Evolutionary conservation across 2,113 vertebrate genomes (phyloP).

Genomic region (Sylvicapra grimmia): DNA sequence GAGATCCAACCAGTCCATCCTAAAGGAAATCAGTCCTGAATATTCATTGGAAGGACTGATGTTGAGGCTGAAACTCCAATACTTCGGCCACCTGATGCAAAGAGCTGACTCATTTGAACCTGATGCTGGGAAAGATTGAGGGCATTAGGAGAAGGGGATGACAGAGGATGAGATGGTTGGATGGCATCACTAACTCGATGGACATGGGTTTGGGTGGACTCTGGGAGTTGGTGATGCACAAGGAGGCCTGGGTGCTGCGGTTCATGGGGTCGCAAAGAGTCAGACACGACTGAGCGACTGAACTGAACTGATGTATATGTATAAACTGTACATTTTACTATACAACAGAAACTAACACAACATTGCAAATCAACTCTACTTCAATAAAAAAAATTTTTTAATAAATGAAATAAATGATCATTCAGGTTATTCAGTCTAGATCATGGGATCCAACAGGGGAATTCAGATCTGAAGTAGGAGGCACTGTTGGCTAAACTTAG

Average conservation of each 20-base stretch:
- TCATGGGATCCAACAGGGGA: background rate
- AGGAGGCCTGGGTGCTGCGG: background rate
- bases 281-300: background rate
- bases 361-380: background rate
- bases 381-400: background rate
- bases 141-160: background rate
- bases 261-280: background rate
- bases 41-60: too few relatives aligned
- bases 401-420: background rate
- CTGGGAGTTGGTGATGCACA: background rate
- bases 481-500: background rate
- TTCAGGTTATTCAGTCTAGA: background rate
- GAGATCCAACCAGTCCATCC: too few relatives aligned
- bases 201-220: background rate
- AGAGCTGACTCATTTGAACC: too few relatives aligned
- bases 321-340: background rate
- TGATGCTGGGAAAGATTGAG: too few relatives aligned
- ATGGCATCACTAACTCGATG: background rate
- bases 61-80: too few relatives aligned
- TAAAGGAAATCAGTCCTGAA: too few relatives aligned
- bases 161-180: background rate
- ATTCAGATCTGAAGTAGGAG: background rate
- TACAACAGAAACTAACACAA: background rate
- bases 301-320: background rate
- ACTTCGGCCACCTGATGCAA: too few relatives aligned